Evolutionary conservation across 2,113 vertebrate genomes (phyloP), one percentile per base, ranked within the genome.

Genomic region (Bubalus kerabau): DNA sequence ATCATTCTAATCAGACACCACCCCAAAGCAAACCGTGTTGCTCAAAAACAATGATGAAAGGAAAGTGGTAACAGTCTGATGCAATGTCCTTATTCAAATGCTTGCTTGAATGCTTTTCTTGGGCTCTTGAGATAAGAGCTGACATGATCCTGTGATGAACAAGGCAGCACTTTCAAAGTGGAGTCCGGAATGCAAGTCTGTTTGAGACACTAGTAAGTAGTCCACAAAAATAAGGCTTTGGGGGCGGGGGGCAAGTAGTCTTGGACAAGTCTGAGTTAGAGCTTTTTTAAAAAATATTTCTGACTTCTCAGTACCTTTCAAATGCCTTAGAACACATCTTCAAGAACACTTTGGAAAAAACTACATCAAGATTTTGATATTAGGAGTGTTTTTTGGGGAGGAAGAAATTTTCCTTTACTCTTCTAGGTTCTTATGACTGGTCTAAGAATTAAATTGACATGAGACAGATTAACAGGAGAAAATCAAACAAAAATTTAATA

Each of bases 1-100:
- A 98, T 95, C 92, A 76, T 95, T 67, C 24, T 92, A 92, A 94
- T 94, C 50, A 98, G 43, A 80, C n/a, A 76, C 85, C 96, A 98
- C 90, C 2, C 96, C 97, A 97, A 94, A 28, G 83, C 92, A 95
- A 8, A 90, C 59, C 13, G 74, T 87, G 23, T 80, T 83, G 80
- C n/a, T 97, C 93, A 98, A 91, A 97, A 97, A 64, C 64, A 98
- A 5, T 1, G 14, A 96, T 78, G 32, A 43, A 91, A 80, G 81
- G 97, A 92, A 67, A 97, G 86, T 91, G 92, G 67, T 57, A 96
- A 96, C 48, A 88, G 78, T 56, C 19, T 76, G 48, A n/a, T 93
- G 52, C 0, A 82, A 97, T 91, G 96, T 81, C 54, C 5, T 80
- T 95, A 94, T 78, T 97, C 90, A 96, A 94, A 43, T 95, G 26